Base-by-base conservation (phyloP, 2,797 vertebrate genomes). In the Ispidina lecontei region DNA sequence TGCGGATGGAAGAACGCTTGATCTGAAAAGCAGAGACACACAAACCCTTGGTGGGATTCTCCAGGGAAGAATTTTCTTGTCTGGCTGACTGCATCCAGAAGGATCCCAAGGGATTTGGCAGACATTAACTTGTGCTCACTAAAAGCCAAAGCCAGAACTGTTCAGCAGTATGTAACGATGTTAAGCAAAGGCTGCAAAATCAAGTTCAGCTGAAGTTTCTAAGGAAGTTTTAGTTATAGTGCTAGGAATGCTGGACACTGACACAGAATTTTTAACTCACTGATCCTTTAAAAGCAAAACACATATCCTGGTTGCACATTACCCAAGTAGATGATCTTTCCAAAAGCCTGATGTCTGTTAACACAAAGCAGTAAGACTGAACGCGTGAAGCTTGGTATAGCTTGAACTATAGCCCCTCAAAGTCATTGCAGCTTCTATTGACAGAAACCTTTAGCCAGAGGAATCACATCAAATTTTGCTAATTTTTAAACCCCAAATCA, bases 1-100 rank as follows among this genome's bases (percentile, higher is more conserved):
- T 99, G 94, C 99, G 97, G 95, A 99, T 99, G n/a, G 98, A 98
- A 2, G 99, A 99, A 46, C 99, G 98, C 90, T 99, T 99, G 95
- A 99, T 99, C 99, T 99, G 96, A 87, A 94, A 95, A 87, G 80
- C 47, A 39, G 62, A 89, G 39, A 75, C 33, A 83, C 8, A 47
- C 31, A 83, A 80, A 33, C 31, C 21, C 52, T 79, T 11, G 73
- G 47, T 7, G 1, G 22, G 9, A 70, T 43, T 78, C 82, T 92
- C 54, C 54, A 46, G 65, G 59, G 69, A 91, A 70, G 49, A 65
- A 70, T 52, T 12, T 68, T 37, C 29, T 91, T 46, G 39, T 80
- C 72, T 84, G 55, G 5, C 49, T 83, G 55, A 67, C 35, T 86
- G 52, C 39, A 78, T 62, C 58, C 76, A 60, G 65, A 43, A 84